These are phyloP conservation scores for Poecilus cupreus DNA, from an alignment of 2,888 invertebrate genomes.

Conservation along the genomic window DNA sequence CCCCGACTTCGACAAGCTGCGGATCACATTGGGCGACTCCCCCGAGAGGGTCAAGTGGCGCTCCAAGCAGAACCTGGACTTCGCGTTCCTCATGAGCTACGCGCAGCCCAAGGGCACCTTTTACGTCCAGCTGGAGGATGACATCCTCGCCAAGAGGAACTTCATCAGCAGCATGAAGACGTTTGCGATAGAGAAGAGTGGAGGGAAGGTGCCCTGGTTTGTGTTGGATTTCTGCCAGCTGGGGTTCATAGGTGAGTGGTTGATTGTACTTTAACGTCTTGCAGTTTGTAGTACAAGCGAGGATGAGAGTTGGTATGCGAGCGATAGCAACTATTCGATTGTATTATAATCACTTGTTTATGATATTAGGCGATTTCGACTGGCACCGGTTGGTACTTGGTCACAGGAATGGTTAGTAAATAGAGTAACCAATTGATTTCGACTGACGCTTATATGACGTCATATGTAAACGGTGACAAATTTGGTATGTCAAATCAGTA, in stretches of 20 bases:
- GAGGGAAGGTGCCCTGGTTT: slow-evolving; percentile 88
- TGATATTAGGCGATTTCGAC: too few relatives aligned
- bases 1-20: slow-evolving; percentile 86
- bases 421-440: too few relatives aligned
- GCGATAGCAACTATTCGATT: too few relatives aligned
- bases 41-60: slow-evolving; percentile 91
- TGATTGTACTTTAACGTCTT: too few relatives aligned
- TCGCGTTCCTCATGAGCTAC: slow-evolving; percentile 95
- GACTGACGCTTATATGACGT: too few relatives aligned
- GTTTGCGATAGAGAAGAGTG: slow-evolving; percentile 86
- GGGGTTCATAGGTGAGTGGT: slow-evolving; percentile 90
- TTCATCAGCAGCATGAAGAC: slow-evolving; percentile 91
- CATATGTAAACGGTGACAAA: too few relatives aligned
- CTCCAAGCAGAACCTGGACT: slow-evolving; percentile 96
- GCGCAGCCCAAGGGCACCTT: slow-evolving; percentile 90
- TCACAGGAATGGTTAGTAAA: too few relatives aligned
- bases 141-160: slow-evolving; percentile 90
- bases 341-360: too few relatives aligned
- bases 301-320: too few relatives aligned
- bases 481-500: too few relatives aligned
- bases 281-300: too few relatives aligned
- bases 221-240: slow-evolving; percentile 94
- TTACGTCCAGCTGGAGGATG: slow-evolving; percentile 96
- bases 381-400: too few relatives aligned
- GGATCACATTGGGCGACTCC: slow-evolving; percentile 89